Evolutionary conservation across 2,113 vertebrate genomes (phyloP).

Genomic region (Apodemus sylvaticus): DNA sequence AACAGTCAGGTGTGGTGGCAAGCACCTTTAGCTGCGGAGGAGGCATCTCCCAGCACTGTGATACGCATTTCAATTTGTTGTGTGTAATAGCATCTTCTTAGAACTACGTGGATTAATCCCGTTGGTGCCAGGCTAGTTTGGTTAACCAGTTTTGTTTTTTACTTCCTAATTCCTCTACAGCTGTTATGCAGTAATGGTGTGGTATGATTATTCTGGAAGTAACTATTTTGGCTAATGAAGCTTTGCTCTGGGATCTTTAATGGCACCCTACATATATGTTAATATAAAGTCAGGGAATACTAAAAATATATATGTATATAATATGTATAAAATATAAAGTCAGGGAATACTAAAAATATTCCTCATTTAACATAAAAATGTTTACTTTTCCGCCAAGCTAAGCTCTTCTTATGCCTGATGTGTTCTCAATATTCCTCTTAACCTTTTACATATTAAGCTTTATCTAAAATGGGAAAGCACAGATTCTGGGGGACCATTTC

Average conservation of each 20-base stretch:
- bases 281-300: constrained; percentile 33
- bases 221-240: not conserved
- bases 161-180: not conserved
- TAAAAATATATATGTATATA: no score
- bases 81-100: not conserved
- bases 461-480: not conserved
- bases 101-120: not conserved
- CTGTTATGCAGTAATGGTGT: not conserved
- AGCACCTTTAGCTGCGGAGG: not conserved
- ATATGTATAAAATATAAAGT: no score
- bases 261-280: not conserved
- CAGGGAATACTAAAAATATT: not conserved
- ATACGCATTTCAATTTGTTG: not conserved
- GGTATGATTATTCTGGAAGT: not conserved
- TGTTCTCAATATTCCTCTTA: not conserved
- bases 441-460: not conserved
- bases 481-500: not conserved
- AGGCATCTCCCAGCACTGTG: not conserved
- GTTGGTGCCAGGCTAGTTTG: not conserved
- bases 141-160: not conserved
- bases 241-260: not conserved
- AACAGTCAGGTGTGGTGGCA: no score
- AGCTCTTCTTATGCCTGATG: not conserved
- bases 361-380: not conserved
- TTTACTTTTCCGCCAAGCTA: not conserved